Percentiles rank a stretch among this genome's conserved stretches.
phyloP scores from a whole-genome alignment of 2,888 invertebrate genomes.

The Clunio marinus region DNA sequence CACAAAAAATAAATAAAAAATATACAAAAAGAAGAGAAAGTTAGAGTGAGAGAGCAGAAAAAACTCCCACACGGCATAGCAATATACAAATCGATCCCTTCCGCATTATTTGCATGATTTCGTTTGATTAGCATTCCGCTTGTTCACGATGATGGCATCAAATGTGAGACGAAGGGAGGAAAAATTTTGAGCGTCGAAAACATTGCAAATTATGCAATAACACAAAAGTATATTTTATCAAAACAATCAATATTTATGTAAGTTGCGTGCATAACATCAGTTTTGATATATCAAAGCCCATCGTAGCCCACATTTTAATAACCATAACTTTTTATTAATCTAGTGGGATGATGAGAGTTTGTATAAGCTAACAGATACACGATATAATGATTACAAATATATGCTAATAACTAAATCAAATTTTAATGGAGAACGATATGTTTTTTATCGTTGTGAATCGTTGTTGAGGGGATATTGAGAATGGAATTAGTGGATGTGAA shows the following conservation, averaged over 20 bases:
- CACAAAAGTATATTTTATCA: conserved; percentile 5
- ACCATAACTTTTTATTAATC: conserved; percentile 29
- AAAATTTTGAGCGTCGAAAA: too few relatives aligned
- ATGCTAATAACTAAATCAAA: conserved; percentile 34
- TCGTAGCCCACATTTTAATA: neutral
- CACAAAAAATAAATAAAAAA: too few relatives aligned
- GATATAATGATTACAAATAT: conserved; percentile 12
- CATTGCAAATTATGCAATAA: conserved; percentile 23
- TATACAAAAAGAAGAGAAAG: too few relatives aligned
- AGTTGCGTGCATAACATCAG: conserved; percentile 20
- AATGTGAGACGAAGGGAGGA: too few relatives aligned
- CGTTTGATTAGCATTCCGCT: too few relatives aligned
- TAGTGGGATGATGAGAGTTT: conserved; percentile 22
- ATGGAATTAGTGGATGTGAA: neutral
- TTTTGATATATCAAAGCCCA: neutral
- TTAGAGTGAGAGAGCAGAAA: too few relatives aligned
- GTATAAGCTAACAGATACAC: neutral
- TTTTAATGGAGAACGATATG: conserved; percentile 23
- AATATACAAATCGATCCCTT: too few relatives aligned
- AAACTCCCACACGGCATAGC: too few relatives aligned
- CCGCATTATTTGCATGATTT: too few relatives aligned
- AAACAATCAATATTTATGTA: conserved; percentile 21
- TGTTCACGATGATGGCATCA: too few relatives aligned
- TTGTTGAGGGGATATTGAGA: too few relatives aligned
- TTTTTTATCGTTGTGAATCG: conserved; percentile 18